phyloP scores from a whole-genome alignment of 2,888 invertebrate genomes.

The Oscheius myriophilus region DNA sequence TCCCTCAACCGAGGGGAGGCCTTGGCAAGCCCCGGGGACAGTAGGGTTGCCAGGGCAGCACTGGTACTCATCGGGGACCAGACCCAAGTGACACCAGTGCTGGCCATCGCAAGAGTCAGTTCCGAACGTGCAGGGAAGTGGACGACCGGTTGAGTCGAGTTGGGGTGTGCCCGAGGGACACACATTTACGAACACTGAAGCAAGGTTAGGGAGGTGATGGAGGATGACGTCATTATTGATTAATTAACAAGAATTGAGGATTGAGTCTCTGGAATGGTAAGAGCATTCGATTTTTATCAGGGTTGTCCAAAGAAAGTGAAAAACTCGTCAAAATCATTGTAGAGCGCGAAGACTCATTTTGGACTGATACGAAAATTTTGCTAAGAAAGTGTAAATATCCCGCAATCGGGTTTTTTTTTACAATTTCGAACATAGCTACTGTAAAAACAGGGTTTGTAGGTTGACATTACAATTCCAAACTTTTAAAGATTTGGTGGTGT shows the following conservation, averaged over 20 bases:
- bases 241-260: not conserved
- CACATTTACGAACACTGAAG: conserved; percentile 64
- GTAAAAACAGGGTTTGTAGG: too few relatives aligned
- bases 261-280: too few relatives aligned
- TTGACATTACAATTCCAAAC: too few relatives aligned
- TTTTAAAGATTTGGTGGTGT: too few relatives aligned
- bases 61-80: conserved; percentile 63
- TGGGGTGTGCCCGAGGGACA: conserved; percentile 63
- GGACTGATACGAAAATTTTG: too few relatives aligned
- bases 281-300: too few relatives aligned
- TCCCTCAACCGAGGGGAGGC: conserved; percentile 45
- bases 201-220: not conserved
- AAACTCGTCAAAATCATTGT: too few relatives aligned
- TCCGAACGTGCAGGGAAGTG: conserved; percentile 63
- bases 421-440: too few relatives aligned
- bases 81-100: conserved; percentile 66
- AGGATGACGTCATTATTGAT: not conserved
- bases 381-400: too few relatives aligned
- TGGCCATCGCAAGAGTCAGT: conserved; percentile 58
- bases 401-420: too few relatives aligned
- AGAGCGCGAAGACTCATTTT: too few relatives aligned
- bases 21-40: conserved; percentile 62
- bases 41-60: conserved; percentile 64
- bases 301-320: too few relatives aligned
- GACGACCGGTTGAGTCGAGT: conserved; percentile 52